Conservation (phyloP, 2,113 vertebrate genomes). For the Catharus minimus region DNA sequence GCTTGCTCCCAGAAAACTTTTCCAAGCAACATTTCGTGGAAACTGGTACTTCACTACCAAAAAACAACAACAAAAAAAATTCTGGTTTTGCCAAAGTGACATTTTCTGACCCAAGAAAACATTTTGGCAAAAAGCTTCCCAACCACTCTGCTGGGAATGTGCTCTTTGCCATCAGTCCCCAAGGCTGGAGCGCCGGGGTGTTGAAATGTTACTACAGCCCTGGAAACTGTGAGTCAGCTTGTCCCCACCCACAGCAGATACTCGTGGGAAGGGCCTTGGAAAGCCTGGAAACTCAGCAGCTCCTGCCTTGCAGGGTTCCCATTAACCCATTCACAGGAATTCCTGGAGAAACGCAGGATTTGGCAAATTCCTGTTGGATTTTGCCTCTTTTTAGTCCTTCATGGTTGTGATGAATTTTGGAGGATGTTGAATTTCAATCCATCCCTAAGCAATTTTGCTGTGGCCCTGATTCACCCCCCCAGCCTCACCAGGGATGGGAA, state of each 20-base stretch:
- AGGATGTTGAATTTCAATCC: background rate
- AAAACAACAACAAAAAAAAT: background rate
- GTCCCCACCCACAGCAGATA: conserved; percentile 63
- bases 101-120: conserved; percentile 34
- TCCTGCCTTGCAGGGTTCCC: background rate
- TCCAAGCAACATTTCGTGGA: background rate
- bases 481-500: too few species aligned
- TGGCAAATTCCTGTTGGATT: fast-evolving
- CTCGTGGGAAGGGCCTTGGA: conserved; percentile 57
- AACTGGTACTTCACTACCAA: background rate
- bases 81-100: background rate
- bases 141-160: conserved; percentile 42
- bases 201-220: conserved; percentile 57
- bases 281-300: conserved; percentile 41
- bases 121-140: conserved; percentile 5
- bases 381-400: background rate
- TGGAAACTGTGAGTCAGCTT: conserved; percentile 68
- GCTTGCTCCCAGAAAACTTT: background rate
- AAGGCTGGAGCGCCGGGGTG: conserved; percentile 44
- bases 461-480: fast-evolving
- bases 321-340: conserved; percentile 45
- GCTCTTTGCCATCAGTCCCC: conserved; percentile 60
- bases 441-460: fast-evolving
- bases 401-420: too few species aligned
- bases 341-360: background rate